Evolutionary conservation across 2,888 invertebrate genomes (phyloP), one percentile per base, ranked within the genome.

Genomic region (Acanthacorydalis orientalis): DNA sequence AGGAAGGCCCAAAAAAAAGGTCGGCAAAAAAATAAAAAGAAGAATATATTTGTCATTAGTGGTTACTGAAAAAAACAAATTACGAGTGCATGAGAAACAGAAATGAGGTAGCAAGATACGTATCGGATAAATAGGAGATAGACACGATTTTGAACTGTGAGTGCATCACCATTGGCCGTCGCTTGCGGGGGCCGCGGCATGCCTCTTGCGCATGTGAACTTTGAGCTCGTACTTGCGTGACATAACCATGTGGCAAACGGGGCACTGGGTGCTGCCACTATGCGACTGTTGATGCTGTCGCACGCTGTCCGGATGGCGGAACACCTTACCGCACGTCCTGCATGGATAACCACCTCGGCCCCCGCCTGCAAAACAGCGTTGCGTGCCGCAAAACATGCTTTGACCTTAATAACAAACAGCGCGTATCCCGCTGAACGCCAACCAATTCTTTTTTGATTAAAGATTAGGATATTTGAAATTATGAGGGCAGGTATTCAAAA

Each of bases 261-360:
- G 63, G 56, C 70, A 70, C 56, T 65, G 65, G 49, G 69, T 69
- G 53, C 64, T 66, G 42, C 70, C 70, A 53, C 64, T 63, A 59
- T 70, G 70, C 57, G 65, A 64, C 53, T 69, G 68, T 62, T 68
- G 67, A 60, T 70, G 70, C 56, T 68, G 68, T 58, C 66, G 66
- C 60, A 70, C 63, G 57, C 68, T 68, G 58, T 68, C 64, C 55
- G 67, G 66, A 59, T 68, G 68, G 60, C 65, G 65, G 60, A 68
- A 68, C 48, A 63, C 63, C 62, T 67, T 67, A 60, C 64, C 64
- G 59, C 68, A 68, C 56, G 64, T 62, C 60, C 62, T 64, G 62
- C 68, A 68, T 54, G 63, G 49, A 40, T 50, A 50, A 15, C 49
- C 9, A 7, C 14, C 15, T 38, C n/a, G n/a, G n/a, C n/a, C 16